A percentile compares a stretch with the other conserved stretches of the same genome.
Evolutionary conservation across 1,140 invertebrate species (phyloP).

Genomic region (Ganaspis sp.): DNA sequence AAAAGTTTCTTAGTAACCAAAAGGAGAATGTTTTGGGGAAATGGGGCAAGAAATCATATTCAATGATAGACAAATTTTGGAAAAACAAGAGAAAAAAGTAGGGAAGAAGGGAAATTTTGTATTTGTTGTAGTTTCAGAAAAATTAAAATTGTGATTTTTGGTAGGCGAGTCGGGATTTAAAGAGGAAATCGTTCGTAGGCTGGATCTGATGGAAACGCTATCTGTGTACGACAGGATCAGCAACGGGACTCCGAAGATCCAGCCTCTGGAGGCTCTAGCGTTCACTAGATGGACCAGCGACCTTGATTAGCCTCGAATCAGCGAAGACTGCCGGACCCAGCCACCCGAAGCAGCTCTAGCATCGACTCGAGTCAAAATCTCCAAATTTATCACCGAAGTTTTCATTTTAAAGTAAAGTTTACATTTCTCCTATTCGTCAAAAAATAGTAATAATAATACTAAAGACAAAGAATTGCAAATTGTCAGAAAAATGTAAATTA

Average conservation of each 20-base stretch:
- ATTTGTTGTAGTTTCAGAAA: too few relatives aligned
- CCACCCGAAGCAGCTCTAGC: conserved; percentile 47
- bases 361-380: conserved; percentile 32
- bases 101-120: background rate
- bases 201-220: conserved; percentile 44
- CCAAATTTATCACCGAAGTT: background rate
- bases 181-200: conserved; percentile 34
- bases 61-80: too few relatives aligned
- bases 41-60: too few relatives aligned
- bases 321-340: conserved; percentile 43
- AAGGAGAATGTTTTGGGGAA: background rate
- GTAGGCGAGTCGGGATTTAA: conserved; percentile 9
- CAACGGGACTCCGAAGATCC: conserved; percentile 55
- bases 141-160: background rate
- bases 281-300: conserved; percentile 44
- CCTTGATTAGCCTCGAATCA: conserved; percentile 41
- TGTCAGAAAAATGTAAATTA: too few relatives aligned
- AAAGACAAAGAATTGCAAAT: too few relatives aligned
- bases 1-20: too few relatives aligned
- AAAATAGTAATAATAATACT: too few relatives aligned
- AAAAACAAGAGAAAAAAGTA: too few relatives aligned
- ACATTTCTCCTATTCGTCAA: too few relatives aligned
- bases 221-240: conserved; percentile 56
- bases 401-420: too few relatives aligned
- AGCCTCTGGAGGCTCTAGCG: conserved; percentile 64